Evolutionary conservation across 2,113 vertebrate species (phyloP).

Genomic region (Heptranchias perlo): DNA sequence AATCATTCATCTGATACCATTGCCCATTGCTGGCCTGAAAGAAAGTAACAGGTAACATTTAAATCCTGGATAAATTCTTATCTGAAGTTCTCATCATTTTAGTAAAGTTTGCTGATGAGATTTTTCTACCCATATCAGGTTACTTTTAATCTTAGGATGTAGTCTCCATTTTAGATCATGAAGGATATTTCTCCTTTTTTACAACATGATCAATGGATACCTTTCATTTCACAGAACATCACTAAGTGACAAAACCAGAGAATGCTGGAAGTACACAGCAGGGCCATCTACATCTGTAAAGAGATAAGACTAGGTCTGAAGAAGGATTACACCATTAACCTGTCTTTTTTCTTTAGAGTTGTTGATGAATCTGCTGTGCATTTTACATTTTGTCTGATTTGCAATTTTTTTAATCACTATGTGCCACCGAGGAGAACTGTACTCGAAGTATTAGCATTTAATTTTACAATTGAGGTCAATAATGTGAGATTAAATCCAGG

Average conservation of each 20-base stretch:
- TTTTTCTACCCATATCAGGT: neutral
- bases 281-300: neutral
- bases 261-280: neutral
- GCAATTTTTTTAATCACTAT: neutral
- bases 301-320: neutral
- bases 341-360: neutral
- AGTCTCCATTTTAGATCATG: neutral
- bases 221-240: neutral
- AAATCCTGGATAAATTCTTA: neutral
- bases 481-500: neutral
- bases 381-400: neutral
- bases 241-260: neutral
- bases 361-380: neutral
- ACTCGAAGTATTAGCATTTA: neutral
- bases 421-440: neutral
- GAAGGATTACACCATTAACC: neutral
- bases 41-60: neutral
- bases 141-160: neutral
- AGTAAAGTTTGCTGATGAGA: neutral
- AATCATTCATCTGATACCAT: slow-evolving; percentile 98
- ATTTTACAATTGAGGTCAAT: neutral
- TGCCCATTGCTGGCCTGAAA: slow-evolving; percentile 85
- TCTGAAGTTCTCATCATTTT: neutral
- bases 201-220: neutral
- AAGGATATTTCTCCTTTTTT: neutral